Base-by-base conservation (phyloP, 2,888 invertebrate species). In the Trissolcus japonicus region DNA sequence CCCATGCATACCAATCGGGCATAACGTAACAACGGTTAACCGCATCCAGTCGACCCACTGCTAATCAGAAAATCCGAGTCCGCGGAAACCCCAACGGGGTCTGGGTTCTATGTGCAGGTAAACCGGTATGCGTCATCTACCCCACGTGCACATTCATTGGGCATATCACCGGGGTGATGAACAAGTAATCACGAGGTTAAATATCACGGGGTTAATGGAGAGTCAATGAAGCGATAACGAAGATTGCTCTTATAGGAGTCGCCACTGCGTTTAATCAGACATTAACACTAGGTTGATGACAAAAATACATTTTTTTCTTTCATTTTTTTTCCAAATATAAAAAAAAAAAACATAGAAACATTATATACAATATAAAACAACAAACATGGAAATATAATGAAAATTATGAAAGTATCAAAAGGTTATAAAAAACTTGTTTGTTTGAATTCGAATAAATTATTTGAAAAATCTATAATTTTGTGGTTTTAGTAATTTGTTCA, bases 61-160 rank as follows among this genome's bases (percentile, higher is more conserved):
- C 86, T 88, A 89, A 89, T 89, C 88, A 88, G 87, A 87, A 88
- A 89, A 88, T 88, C 88, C 87, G 85, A 83, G 84, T 83, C 84
- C 85, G 83, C 83, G 84, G 84, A 86, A 86, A 86, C 82, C 86
- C 86, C 85, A 83, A 50, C 80, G 86, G 87, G 83, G 51, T 60
- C 66, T 57, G 65, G 74, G 25, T 54, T 67, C 66, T 61, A 19
- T 59, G 41, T 40, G 62, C 51, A n/a, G n/a, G 57, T 50, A 51
- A 29, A 9, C 17, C 48, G 25, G 35, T 62, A 43, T 50, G 65
- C 43, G 9, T 57, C 50, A 50, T 35, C 35, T 11, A 35, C 35
- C 35, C 9, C 35, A 11, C 35, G 35, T 9, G 11, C 35, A 35
- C 35, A 35, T 11, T 11, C 35, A 35, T 66, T 73, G 56, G 76